Evolutionary conservation across 2,888 invertebrate species (phyloP), one percentile per base, ranked within the genome.

Genomic region (Dicyrtoma fusca): DNA sequence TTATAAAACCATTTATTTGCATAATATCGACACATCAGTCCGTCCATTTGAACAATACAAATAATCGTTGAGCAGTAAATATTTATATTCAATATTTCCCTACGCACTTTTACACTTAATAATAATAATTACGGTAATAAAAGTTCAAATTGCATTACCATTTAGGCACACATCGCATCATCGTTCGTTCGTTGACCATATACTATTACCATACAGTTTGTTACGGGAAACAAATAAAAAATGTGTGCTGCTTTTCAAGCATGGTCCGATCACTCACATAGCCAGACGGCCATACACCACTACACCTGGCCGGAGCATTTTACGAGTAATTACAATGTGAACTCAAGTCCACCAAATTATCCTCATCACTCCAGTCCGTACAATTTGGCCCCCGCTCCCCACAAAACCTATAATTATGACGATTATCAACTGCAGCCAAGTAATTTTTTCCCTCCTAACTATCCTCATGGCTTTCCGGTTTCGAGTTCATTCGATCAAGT

Each of bases 261-360:
- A 10, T 73, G 73, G 73, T 44, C 65, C 0, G 70, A 73, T 14
- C 61, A 55, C 14, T n/a, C 49, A 34, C 42, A 51, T n/a, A 49
- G 25, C 14, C 45, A 21, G 1, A n/a, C 34, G 13, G 34, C 34
- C n/a, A 10, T 21, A 25, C 49, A 23, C 13, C 21, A 66, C 23
- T 73, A 73, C 73, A 64, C 70, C 70, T 73, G 73, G 73, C 70
- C 73, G n/a, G 73, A 69, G n/a, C 66, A 66, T 53, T 72, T 70
- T 25, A 66, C 42, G 5, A 47, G 19, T 65, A 47, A 61, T 61
- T 69, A 61, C 21, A 59, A 47, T 34, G 49, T 10, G 25, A 45
- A 45, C 45, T 13, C 57, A 8, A 8, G 34, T 13, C 21, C 42
- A 42, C 4, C 51, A 25, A 61, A 62, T 61, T 70, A 62, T 53